Evolutionary conservation across 2,888 invertebrate genomes (phyloP).

Genomic region (Apeira syringaria): DNA sequence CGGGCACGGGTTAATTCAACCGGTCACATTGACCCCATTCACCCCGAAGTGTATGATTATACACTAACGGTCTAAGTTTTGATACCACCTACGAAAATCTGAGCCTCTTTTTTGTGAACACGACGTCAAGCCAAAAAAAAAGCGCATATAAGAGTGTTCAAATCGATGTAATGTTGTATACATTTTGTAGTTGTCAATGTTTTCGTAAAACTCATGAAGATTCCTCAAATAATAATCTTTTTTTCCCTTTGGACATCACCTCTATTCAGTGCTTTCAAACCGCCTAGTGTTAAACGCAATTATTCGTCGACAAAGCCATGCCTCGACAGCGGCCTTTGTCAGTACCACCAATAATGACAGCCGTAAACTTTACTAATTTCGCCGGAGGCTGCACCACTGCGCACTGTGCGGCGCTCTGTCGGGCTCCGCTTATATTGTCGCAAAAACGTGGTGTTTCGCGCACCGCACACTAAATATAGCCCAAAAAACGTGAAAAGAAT

Average conservation of each 20-base stretch:
- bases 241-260: conserved; percentile 23
- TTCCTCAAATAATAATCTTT: conserved; percentile 17
- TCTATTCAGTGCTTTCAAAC: conserved; percentile 12
- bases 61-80: conserved; percentile 30
- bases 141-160: too few relatives aligned
- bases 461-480: conserved; percentile 12
- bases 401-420: conserved; percentile 6
- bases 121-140: too few relatives aligned
- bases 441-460: conserved; percentile 13
- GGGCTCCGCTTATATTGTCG: conserved; percentile 1
- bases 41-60: conserved; percentile 38
- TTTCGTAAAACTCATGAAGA: background rate
- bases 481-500: conserved; percentile 27
- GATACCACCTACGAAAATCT: too few relatives aligned
- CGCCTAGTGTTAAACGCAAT: conserved; percentile 46
- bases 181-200: too few relatives aligned
- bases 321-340: conserved; percentile 56
- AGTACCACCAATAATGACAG: conserved; percentile 63
- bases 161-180: too few relatives aligned
- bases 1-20: conserved; percentile 50
- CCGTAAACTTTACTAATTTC: conserved; percentile 73
- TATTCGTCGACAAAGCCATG: conserved; percentile 59
- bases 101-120: too few relatives aligned
- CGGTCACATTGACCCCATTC: conserved; percentile 51
- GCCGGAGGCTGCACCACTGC: conserved; percentile 47